phyloP scores from a whole-genome alignment of 2,888 invertebrate genomes.

The Ornithoptera alexandrae region DNA sequence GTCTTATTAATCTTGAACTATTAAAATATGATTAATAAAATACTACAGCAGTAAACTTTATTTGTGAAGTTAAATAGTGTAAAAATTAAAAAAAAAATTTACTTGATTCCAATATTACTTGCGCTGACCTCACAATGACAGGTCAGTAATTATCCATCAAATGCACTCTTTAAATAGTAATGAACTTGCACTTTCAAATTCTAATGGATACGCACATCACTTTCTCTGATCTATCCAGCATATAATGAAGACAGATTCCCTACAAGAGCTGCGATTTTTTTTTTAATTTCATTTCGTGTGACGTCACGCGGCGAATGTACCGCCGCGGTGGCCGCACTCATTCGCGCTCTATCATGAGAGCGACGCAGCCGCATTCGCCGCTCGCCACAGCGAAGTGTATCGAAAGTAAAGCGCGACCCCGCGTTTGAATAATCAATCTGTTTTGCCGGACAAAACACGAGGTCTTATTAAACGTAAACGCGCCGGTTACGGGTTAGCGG shows the following conservation, averaged over 20 bases:
- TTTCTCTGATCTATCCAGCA: conserved; percentile 56
- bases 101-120: not conserved
- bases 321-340: conserved; percentile 56
- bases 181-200: conserved; percentile 70
- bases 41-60: no score
- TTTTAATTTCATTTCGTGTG: conserved; percentile 68
- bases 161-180: conserved; percentile 37
- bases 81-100: no score
- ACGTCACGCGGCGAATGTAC: conserved; percentile 60
- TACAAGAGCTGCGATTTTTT: conserved; percentile 54
- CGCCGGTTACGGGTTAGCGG: conserved; percentile 41
- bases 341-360: conserved; percentile 67
- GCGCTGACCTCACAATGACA: not conserved
- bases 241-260: conserved; percentile 57
- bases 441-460: conserved; percentile 40
- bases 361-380: conserved; percentile 54
- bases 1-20: no score
- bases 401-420: conserved; percentile 38
- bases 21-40: no score
- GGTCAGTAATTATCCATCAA: conserved; percentile 28
- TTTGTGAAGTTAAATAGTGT: no score
- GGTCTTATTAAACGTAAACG: conserved; percentile 44
- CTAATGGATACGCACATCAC: conserved; percentile 50
- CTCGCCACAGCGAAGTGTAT: conserved; percentile 37
- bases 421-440: conserved; percentile 44